A percentile compares a stretch with the other conserved stretches of the same genome.
phyloP scores from a whole-genome alignment of 2,113 vertebrate species.

The Pterophyllum scalare region DNA sequence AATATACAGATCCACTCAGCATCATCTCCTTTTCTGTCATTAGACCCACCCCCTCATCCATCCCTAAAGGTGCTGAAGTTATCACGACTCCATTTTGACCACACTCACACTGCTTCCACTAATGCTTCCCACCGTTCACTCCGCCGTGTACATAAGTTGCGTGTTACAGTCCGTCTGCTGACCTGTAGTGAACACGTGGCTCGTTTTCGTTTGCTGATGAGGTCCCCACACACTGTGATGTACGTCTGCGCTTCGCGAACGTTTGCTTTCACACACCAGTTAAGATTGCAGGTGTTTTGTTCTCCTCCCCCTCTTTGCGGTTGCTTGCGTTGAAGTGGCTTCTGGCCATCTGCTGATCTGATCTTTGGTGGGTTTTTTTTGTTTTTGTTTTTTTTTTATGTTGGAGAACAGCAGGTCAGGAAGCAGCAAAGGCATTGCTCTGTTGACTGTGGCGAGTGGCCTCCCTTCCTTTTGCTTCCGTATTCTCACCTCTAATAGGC shows the following conservation, averaged over 20 bases:
- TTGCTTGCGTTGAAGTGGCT: slow-evolving; percentile 34
- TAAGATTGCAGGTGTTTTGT: slow-evolving; percentile 17
- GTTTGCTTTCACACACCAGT: slow-evolving; percentile 14
- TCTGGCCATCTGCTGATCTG: slow-evolving; percentile 29
- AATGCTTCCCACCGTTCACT: slow-evolving; percentile 19
- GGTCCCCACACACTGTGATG: slow-evolving; percentile 69
- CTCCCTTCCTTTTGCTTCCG: slow-evolving; percentile 27
- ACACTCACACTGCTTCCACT: slow-evolving; percentile 39
- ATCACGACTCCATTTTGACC: slow-evolving; percentile 11
- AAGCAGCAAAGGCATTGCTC: slow-evolving; percentile 28
- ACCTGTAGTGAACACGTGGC: slow-evolving; percentile 43
- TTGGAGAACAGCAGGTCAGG: slow-evolving; percentile 19
- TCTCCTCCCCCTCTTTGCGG: neutral
- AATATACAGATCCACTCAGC: slow-evolving; percentile 67
- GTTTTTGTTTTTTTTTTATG: neutral
- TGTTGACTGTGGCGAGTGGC: slow-evolving; percentile 37
- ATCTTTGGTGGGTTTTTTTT: neutral
- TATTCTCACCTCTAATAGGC: slow-evolving; percentile 25
- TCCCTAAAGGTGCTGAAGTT: slow-evolving; percentile 44
- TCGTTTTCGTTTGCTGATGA: slow-evolving; percentile 9
- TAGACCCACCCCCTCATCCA: neutral
- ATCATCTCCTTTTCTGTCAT: slow-evolving; percentile 24
- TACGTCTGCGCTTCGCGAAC: slow-evolving; percentile 38
- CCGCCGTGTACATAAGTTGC: slow-evolving; percentile 15
- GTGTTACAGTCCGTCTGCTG: slow-evolving; percentile 42